A percentile compares a stretch with the other conserved stretches of the same genome.
phyloP scores from a whole-genome alignment of 1,140 invertebrate genomes.

The Harlomillsia oculata region DNA sequence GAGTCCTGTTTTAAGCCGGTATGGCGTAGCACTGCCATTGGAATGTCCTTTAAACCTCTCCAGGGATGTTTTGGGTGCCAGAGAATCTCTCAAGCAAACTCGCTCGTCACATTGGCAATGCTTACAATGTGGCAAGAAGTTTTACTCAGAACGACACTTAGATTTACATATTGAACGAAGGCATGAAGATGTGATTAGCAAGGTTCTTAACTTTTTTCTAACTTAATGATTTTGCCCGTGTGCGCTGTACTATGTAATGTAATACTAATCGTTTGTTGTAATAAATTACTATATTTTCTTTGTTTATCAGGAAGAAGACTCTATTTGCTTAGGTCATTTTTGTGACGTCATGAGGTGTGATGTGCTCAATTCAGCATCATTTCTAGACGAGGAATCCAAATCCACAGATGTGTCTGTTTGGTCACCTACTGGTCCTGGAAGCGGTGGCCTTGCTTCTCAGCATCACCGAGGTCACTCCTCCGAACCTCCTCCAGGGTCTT shows the following conservation, averaged over 20 bases:
- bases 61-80: constrained; percentile 73
- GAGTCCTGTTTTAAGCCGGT: constrained; percentile 74
- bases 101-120: constrained; percentile 81
- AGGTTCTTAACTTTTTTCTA: too few relatives aligned
- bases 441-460: too few relatives aligned
- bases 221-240: too few relatives aligned
- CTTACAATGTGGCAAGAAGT: constrained; percentile 81
- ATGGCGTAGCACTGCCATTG: constrained; percentile 68
- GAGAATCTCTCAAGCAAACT: constrained; percentile 72
- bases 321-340: constrained; percentile 82
- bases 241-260: too few relatives aligned
- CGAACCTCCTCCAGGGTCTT: too few relatives aligned
- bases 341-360: constrained; percentile 93
- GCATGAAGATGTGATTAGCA: constrained; percentile 73
- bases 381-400: constrained; percentile 30
- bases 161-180: constrained; percentile 83
- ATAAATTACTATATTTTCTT: too few relatives aligned
- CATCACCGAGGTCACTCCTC: too few relatives aligned
- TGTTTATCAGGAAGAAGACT: constrained; percentile 62
- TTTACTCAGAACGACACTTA: constrained; percentile 76
- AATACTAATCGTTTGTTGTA: neutral
- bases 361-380: constrained; percentile 47
- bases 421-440: constrained; percentile 26
- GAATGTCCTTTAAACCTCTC: constrained; percentile 81
- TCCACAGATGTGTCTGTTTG: constrained; percentile 35